Conservation (phyloP, 92 coral and sea anemone species). For the Actinostola sp. region DNA sequence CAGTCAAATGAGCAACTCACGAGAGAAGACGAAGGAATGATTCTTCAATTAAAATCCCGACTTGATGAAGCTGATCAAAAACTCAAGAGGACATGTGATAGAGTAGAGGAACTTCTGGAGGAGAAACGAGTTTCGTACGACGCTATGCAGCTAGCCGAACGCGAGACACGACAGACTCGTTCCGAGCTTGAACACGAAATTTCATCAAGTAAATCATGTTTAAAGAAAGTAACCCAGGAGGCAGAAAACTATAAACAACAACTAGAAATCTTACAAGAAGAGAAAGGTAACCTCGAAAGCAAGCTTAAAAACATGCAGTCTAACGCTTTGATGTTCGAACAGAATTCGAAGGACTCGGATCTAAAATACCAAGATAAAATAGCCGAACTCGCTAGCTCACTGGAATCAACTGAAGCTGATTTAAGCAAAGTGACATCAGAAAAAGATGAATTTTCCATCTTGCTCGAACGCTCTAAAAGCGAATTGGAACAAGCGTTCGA, state of each 20-base stretch:
- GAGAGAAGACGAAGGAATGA: constrained; percentile 7
- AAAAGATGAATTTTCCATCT: constrained; percentile 55
- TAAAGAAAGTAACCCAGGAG: constrained; percentile 20
- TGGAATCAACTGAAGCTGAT: constrained; percentile 42
- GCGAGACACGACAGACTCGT: constrained; percentile 43
- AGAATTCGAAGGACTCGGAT: constrained; percentile 3
- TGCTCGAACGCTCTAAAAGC: constrained; percentile 55
- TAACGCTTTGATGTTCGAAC: constrained; percentile 9
- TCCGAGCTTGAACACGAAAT: constrained; percentile 54
- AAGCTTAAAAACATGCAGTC: constrained; percentile 21
- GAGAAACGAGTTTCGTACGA: constrained; percentile 52
- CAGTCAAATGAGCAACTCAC: constrained; percentile 5
- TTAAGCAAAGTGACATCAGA: constrained; percentile 26
- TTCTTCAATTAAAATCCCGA: constrained; percentile 22
- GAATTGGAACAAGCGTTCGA: constrained; percentile 46
- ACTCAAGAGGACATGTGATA: constrained; percentile 28
- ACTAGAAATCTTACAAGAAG: constrained; percentile 21
- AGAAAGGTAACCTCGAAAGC: constrained; percentile 23
- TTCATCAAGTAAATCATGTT: constrained; percentile 7
- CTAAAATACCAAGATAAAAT: constrained; percentile 15
- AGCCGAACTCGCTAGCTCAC: constrained; percentile 41
- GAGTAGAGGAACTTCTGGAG: constrained; percentile 57
- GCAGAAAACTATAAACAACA: constrained; percentile 20
- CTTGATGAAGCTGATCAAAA: constrained; percentile 34
- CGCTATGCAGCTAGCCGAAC: constrained; percentile 54